Base-by-base conservation (phyloP, 2,888 invertebrate genomes). In the Plutella xylostella region DNA sequence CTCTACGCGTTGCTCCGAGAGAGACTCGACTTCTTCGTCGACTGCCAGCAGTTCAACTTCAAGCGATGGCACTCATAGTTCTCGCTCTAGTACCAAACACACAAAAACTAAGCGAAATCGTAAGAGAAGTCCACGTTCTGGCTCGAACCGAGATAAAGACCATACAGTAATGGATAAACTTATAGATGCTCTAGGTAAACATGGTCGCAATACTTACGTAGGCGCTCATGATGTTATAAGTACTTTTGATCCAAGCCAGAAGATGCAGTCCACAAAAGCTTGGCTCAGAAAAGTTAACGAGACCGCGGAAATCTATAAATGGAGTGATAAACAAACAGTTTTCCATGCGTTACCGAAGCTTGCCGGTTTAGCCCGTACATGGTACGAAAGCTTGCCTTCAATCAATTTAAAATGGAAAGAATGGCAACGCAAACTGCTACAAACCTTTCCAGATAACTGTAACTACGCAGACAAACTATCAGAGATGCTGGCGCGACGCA, bases 301-400 rank as follows among this genome's bases (percentile, higher is more conserved):
- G 11, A 44, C 47, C 4, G 44, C 43, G 9, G 21, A 33, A 22
- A 47, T 47, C 9, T 47, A 44, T 15, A 37, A 37, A 12, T 47
- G 47, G 47, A 25, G 19, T 6, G 47, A 47, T 19, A 43, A 31
- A 18, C 47, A 47, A 41, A 47, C 35, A 14, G 35, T 47, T 21
- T 47, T 30, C 19, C 30, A 47, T 17, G 44, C 40, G 5, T 21
- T 47, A 19, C 47, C 47, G n/a, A 47, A 43, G 33, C 35, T 47
- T 12, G 6, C 34, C 17, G 47, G 47, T 4, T 21, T 41, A 19
- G 47, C 43, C 4, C 33, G 35, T 11, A 20, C 31, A 6, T 47
- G 47, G 47, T 47, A 47, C 19, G 43, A 47, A 20, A 41, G 47
- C 4, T n/a, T 43, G 28, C 18, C 41, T 9, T 35, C 43, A 1